These are phyloP conservation scores for Xiphorhynchus erythropygius DNA, from an alignment of 2,797 vertebrate species.

Conservation along the genomic window DNA sequence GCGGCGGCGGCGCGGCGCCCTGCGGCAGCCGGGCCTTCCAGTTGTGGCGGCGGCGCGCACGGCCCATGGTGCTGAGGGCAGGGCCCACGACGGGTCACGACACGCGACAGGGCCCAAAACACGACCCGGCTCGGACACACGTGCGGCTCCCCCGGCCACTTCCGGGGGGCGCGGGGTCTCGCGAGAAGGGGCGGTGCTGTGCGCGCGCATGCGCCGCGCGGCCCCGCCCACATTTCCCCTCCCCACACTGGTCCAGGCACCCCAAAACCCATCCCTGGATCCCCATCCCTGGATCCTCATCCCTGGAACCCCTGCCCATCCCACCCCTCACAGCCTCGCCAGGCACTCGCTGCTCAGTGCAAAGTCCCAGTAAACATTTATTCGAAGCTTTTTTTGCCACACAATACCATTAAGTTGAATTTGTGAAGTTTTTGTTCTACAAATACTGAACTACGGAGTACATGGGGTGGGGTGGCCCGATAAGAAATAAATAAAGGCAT, in stretches of 20 bases:
- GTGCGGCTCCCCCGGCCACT: not conserved
- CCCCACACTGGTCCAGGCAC: too few relatives aligned
- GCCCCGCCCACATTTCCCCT: too few relatives aligned
- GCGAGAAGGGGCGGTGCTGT: not conserved
- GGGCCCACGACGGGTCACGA: too few relatives aligned
- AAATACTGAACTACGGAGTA: constrained; percentile 47
- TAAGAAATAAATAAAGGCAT: constrained; percentile 67
- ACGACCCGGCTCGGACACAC: not conserved
- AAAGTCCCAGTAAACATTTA: constrained; percentile 69
- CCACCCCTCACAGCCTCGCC: not conserved
- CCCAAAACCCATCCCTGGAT: too few relatives aligned
- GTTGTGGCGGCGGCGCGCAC: constrained; percentile 81
- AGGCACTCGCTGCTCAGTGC: not conserved
- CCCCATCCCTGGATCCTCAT: not conserved
- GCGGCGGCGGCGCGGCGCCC: not conserved
- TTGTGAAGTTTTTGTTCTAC: constrained; percentile 56
- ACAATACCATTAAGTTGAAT: constrained; percentile 58
- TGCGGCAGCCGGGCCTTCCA: constrained; percentile 82
- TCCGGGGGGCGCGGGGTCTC: not conserved
- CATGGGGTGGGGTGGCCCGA: constrained; percentile 26
- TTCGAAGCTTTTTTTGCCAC: constrained; percentile 61
- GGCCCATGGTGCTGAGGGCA: constrained; percentile 77
- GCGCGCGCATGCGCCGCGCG: not conserved
- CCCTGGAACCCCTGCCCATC: too few relatives aligned
- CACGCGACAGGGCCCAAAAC: not conserved